Percentiles rank a stretch among this genome's conserved stretches.
Evolutionary conservation across 2,888 invertebrate genomes (phyloP).

Genomic region (Leptinotarsa peninsularis): DNA sequence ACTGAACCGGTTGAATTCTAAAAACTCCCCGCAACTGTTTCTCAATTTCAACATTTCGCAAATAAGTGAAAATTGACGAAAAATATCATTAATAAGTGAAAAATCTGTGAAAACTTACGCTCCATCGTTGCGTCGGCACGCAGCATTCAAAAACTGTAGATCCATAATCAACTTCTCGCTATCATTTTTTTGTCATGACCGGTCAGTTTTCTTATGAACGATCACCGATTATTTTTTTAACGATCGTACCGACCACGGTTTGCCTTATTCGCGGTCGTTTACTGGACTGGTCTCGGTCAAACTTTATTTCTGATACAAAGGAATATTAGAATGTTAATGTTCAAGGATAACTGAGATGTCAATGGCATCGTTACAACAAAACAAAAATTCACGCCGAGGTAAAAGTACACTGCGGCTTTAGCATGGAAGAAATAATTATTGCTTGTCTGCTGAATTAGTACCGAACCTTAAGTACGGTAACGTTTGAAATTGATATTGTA

Average conservation of each 20-base stretch:
- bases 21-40: slow-evolving; percentile 7
- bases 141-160: slow-evolving; percentile 4
- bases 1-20: not conserved
- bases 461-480: not conserved
- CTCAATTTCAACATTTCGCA: not conserved
- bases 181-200: not conserved
- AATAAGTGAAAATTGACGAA: not conserved
- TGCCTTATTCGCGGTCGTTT: slow-evolving; percentile 29
- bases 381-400: slow-evolving; percentile 43
- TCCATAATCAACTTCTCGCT: slow-evolving; percentile 3
- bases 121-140: not conserved
- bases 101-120: not conserved
- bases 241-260: not conserved
- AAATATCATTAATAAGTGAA: not conserved
- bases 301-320: slow-evolving; percentile 43
- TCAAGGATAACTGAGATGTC: slow-evolving; percentile 46
- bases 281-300: slow-evolving; percentile 32
- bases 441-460: slow-evolving; percentile 20
- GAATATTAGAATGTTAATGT: slow-evolving; percentile 46
- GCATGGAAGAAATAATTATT: slow-evolving; percentile 21
- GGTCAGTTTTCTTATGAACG: not conserved
- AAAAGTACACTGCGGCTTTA: slow-evolving; percentile 34
- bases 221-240: not conserved
- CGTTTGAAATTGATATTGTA: slow-evolving; percentile 2
- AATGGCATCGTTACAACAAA: slow-evolving; percentile 46